Base-by-base conservation (phyloP, 2,888 invertebrate genomes). In the Tipula lateralis region DNA sequence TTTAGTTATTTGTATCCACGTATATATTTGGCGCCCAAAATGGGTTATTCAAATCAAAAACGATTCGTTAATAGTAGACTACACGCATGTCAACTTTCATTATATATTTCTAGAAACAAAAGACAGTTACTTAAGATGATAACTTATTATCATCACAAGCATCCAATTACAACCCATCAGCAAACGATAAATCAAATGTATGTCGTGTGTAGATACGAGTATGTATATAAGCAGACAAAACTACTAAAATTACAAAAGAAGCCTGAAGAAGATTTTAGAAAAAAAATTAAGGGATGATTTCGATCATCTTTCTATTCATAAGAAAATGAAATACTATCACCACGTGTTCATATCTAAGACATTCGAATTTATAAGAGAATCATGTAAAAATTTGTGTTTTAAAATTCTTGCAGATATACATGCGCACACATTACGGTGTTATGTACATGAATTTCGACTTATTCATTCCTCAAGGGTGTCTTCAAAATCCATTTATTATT, bases 271-370 rank as follows among this genome's bases (percentile, higher is more conserved):
- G 66, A 66, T 66, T 66, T 66, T 9, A 1, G 7, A 32, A 7
- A 7, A 44, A 16, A 19, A 24, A 24, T 66, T 66, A 66, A 66
- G 66, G 66, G 66, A 66, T 66, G 66, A 66, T 66, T 66, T 66
- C 66, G 66, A 66, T 66, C 66, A 24, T 66, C 66, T 66, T 66
- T 66, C 66, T 66, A 66, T 66, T 66, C 66, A 66, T 44, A 44
- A 44, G 44, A 66, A 66, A 24, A 66, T 66, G 66, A 66, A 66
- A 66, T 66, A 66, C 66, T 66, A 66, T 24, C 66, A 66, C 66
- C 66, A 66, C 66, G 66, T 66, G 66, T 66, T 66, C 66, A 66
- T 66, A 66, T 66, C 66, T 66, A 66, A 50, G 50, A 50, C 19
- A 50, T 50, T 16, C 16, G 44, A 50, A 50, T 50, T 50, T 50